A percentile compares a stretch with the other conserved stretches of the same genome.
Evolutionary conservation across 2,888 invertebrate species (phyloP).

Genomic region (Thalpophila matura): DNA sequence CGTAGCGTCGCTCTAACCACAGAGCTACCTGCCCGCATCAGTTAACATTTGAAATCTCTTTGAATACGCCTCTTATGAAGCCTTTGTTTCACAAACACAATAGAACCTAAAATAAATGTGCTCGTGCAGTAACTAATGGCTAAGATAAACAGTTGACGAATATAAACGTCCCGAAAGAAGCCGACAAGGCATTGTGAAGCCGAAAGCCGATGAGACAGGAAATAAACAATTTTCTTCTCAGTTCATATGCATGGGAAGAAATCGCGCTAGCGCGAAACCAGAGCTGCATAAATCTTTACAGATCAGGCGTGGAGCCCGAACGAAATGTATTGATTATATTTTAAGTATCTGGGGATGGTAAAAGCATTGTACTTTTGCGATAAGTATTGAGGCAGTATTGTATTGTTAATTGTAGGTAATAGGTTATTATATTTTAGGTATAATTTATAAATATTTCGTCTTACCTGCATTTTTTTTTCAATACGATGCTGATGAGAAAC

Average conservation of each 20-base stretch:
- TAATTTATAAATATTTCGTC: neutral
- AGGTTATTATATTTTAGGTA: neutral
- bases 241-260: slow-evolving; percentile 57
- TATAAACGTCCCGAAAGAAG: slow-evolving; percentile 18
- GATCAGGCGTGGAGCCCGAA: slow-evolving; percentile 63
- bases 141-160: slow-evolving; percentile 39
- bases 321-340: slow-evolving; percentile 59
- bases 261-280: slow-evolving; percentile 59
- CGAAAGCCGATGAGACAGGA: slow-evolving; percentile 57
- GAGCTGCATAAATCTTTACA: slow-evolving; percentile 78
- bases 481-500: too few relatives aligned
- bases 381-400: slow-evolving; percentile 6
- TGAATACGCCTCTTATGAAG: too few relatives aligned
- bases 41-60: too few relatives aligned
- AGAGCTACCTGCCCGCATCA: too few relatives aligned
- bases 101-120: slow-evolving; percentile 1
- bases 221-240: slow-evolving; percentile 67
- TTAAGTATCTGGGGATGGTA: slow-evolving; percentile 28
- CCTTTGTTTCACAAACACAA: neutral
- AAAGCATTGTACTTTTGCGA: slow-evolving; percentile 45
- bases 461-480: neutral
- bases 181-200: slow-evolving; percentile 15
- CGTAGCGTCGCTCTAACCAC: too few relatives aligned
- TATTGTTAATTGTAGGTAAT: neutral
- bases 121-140: slow-evolving; percentile 29